These are phyloP conservation scores for Phaethornis superciliosus DNA, from an alignment of 2,113 vertebrate species.

Conservation along the genomic window DNA sequence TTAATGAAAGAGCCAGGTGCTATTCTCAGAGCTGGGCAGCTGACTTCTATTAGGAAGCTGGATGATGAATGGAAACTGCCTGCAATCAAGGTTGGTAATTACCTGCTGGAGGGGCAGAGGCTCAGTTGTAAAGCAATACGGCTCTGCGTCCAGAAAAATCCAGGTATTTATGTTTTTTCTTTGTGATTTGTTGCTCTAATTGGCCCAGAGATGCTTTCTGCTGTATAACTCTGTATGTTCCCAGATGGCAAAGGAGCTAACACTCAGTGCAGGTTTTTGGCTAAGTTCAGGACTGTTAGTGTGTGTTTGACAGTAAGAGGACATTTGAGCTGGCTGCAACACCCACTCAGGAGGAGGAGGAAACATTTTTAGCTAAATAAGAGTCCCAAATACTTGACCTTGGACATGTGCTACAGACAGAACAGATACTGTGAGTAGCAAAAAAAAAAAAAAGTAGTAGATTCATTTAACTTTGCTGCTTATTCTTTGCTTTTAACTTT, in stretches of 20 bases:
- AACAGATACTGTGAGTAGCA: neutral
- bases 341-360: neutral
- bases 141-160: rapidly evolving
- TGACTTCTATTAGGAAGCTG: neutral
- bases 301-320: neutral
- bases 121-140: neutral
- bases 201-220: neutral
- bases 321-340: neutral
- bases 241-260: no score
- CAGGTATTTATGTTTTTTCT: neutral
- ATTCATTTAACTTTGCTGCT: neutral
- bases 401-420: neutral
- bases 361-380: constrained; percentile 5
- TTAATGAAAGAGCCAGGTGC: neutral
- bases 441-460: neutral
- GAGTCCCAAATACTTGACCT: neutral
- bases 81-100: neutral
- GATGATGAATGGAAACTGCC: neutral
- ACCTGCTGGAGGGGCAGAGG: neutral
- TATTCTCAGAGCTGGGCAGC: neutral
- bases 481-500: neutral
- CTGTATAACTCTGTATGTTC: neutral
- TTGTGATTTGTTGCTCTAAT: neutral
- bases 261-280: rapidly evolving
- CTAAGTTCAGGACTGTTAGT: neutral